Conservation (phyloP, 2,888 invertebrate species). For the Ceramica pisi region DNA sequence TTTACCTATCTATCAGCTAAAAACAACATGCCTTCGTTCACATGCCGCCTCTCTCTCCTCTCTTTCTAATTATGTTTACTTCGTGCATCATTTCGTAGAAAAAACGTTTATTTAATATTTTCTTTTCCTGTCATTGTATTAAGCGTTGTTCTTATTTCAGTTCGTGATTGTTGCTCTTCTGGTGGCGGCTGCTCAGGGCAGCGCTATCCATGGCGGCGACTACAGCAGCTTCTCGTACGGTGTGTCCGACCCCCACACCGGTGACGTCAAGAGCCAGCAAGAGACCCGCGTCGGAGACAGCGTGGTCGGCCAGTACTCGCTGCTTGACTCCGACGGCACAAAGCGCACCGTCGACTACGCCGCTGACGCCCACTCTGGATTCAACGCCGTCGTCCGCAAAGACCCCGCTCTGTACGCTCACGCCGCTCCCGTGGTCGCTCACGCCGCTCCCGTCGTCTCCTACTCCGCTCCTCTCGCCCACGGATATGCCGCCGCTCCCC, state of each 20-base stretch:
- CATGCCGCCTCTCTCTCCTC: too few species aligned
- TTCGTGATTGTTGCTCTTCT: constrained; percentile 85
- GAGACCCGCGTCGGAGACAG: constrained; percentile 92
- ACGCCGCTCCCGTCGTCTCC: constrained; percentile 75
- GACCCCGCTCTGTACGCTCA: constrained; percentile 81
- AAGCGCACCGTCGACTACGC: constrained; percentile 92
- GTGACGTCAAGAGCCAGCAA: constrained; percentile 90
- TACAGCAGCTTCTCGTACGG: constrained; percentile 88
- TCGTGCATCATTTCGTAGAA: too few species aligned
- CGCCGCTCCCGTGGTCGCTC: constrained; percentile 74
- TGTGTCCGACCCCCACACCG: constrained; percentile 87
- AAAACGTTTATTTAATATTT: too few species aligned
- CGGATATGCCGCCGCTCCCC: constrained; percentile 57
- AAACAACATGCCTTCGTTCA: too few species aligned
- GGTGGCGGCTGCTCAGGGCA: constrained; percentile 85
- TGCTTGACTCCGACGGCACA: constrained; percentile 91
- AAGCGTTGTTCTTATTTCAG: constrained; percentile 73
- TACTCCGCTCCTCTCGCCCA: constrained; percentile 75
- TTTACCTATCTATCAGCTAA: too few species aligned
- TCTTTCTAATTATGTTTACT: too few species aligned
- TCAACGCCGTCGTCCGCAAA: constrained; percentile 90
- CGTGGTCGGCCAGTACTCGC: constrained; percentile 90
- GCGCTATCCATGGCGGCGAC: constrained; percentile 83
- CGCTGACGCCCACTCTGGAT: constrained; percentile 89
- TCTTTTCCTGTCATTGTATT: neutral